Conservation (phyloP, 2,113 vertebrate genomes). For the Pelobates fuscus region DNA sequence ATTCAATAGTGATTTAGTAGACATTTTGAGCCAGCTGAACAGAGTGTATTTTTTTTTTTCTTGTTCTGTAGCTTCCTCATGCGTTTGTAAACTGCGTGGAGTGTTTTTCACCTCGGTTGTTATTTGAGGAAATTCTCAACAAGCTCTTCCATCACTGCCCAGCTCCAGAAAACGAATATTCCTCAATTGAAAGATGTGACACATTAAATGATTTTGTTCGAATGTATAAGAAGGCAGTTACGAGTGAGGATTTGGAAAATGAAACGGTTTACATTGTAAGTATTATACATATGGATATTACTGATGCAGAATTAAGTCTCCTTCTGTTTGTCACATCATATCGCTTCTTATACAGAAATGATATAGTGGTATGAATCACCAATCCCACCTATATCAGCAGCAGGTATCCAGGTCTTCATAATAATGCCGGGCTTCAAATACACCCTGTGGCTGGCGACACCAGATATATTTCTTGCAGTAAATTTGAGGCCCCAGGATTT, state of each 20-base stretch:
- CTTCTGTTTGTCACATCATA: too few species aligned
- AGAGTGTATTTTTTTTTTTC: conserved; percentile 1
- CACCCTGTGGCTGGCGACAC: too few species aligned
- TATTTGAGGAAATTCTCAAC: conserved; percentile 85
- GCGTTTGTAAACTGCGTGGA: conserved; percentile 86
- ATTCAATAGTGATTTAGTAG: too few species aligned
- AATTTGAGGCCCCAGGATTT: too few species aligned
- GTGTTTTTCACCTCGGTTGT: conserved; percentile 77
- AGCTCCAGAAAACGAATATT: conserved; percentile 51
- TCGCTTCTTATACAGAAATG: background rate
- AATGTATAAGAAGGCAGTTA: conserved; percentile 76
- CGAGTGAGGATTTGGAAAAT: conserved; percentile 59
- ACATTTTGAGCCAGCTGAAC: too few species aligned
- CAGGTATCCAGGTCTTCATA: too few species aligned
- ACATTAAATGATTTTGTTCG: conserved; percentile 87
- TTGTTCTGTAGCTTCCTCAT: conserved; percentile 78
- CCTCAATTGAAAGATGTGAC: conserved; percentile 70
- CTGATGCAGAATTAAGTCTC: too few species aligned
- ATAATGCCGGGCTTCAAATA: too few species aligned
- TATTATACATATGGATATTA: conserved; percentile 45
- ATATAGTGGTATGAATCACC: too few species aligned
- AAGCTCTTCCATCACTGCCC: conserved; percentile 72
- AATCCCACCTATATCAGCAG: too few species aligned
- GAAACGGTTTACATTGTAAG: conserved; percentile 92
- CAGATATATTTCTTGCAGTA: too few species aligned